Evolutionary conservation across 2,113 vertebrate species (phyloP).

Genomic region (Zosterops lateralis): DNA sequence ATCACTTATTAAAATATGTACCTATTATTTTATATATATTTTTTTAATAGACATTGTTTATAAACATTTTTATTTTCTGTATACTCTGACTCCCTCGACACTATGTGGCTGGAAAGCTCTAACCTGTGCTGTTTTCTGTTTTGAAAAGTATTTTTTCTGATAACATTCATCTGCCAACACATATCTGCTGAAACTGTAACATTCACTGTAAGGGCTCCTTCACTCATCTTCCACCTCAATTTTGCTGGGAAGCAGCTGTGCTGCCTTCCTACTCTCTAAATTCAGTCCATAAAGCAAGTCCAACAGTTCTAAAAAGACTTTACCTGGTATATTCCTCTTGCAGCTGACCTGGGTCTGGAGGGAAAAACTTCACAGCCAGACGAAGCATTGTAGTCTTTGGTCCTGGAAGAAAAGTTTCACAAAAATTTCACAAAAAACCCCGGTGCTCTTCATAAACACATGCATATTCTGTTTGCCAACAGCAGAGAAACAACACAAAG

Average conservation of each 20-base stretch:
- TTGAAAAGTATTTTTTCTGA: background rate
- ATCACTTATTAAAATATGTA: background rate
- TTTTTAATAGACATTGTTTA: background rate
- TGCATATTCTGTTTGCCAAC: background rate
- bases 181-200: background rate
- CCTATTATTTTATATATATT: background rate
- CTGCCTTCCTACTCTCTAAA: background rate
- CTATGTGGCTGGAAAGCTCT: background rate
- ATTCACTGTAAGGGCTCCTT: background rate
- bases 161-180: background rate
- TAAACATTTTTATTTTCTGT: background rate
- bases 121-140: background rate
- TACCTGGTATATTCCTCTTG: slow-evolving; percentile 97
- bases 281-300: background rate
- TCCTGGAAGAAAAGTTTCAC: slow-evolving; percentile 71
- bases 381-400: slow-evolving; percentile 87
- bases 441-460: background rate
- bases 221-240: background rate
- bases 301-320: background rate
- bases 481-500: background rate
- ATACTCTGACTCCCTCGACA: background rate
- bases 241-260: background rate
- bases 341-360: slow-evolving; percentile 93
- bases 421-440: background rate
- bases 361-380: slow-evolving; percentile 96